A percentile compares a stretch with the other conserved stretches of the same genome.
Conservation (phyloP, 2,888 invertebrate genomes). For the Thereva unica region DNA sequence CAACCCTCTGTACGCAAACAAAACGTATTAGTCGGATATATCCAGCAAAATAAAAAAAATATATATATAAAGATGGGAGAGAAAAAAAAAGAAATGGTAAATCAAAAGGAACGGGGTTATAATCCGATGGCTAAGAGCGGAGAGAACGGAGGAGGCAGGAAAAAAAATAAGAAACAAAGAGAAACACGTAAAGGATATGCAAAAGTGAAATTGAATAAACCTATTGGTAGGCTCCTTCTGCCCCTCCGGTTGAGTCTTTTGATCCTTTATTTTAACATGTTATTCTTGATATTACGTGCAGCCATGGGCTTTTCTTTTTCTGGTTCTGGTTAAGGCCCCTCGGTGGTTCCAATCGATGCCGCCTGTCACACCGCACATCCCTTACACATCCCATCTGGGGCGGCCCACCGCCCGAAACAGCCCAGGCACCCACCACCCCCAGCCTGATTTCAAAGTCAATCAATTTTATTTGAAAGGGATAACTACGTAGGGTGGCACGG, state of each 20-base stretch:
- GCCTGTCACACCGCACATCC: constrained; percentile 13
- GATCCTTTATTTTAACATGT: constrained; percentile 27
- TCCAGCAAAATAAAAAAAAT: background rate
- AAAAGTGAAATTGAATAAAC: constrained; percentile 32
- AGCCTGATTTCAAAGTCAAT: constrained; percentile 26
- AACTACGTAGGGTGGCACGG: constrained; percentile 15
- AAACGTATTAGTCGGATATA: constrained; percentile 34
- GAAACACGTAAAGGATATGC: constrained; percentile 27
- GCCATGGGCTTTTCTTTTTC: constrained; percentile 13
- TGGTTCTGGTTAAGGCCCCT: background rate
- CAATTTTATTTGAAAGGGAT: constrained; percentile 31
- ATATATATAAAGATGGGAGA: too few relatives aligned
- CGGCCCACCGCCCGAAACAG: too few relatives aligned
- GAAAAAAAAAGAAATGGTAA: too few relatives aligned
- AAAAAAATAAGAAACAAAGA: constrained; percentile 26
- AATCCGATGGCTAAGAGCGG: background rate
- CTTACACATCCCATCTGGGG: too few relatives aligned
- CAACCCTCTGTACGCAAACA: constrained; percentile 8
- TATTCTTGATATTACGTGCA: constrained; percentile 28
- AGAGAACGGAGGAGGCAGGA: constrained; percentile 20
- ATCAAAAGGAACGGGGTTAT: too few relatives aligned
- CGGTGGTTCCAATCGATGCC: constrained; percentile 3
- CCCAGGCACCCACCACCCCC: background rate
- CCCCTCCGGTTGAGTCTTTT: background rate
- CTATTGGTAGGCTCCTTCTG: constrained; percentile 3